Evolutionary conservation across 2,797 vertebrate species (phyloP).

Genomic region (Rhincodon typus): DNA sequence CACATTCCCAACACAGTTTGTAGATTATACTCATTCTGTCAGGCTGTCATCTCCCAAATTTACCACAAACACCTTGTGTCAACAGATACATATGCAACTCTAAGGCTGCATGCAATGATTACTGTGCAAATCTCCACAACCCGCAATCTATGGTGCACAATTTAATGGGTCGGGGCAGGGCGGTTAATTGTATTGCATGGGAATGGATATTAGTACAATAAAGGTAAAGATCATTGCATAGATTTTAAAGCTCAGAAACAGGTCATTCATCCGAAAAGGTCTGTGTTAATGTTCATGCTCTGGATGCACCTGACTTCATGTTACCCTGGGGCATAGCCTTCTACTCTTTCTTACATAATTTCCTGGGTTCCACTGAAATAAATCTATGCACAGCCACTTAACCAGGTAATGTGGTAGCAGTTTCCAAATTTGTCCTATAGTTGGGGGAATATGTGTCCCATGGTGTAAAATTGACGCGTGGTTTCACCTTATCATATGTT

Average conservation of each 20-base stretch:
- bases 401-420: neutral
- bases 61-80: neutral
- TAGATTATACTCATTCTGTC: neutral
- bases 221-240: neutral
- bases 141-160: too few relatives aligned
- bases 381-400: neutral
- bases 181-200: neutral
- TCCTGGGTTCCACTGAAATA: neutral
- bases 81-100: neutral
- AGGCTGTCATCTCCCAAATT: neutral
- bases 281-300: neutral
- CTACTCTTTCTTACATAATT: neutral
- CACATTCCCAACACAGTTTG: neutral
- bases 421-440: neutral
- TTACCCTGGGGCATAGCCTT: neutral
- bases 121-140: neutral
- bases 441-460: neutral
- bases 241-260: neutral
- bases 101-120: neutral
- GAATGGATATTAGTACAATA: neutral
- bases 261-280: neutral
- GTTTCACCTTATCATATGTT: neutral
- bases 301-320: too few relatives aligned
- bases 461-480: neutral
- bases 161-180: neutral